phyloP scores from a whole-genome alignment of 2,797 vertebrate species.

The Danio albolineatus region DNA sequence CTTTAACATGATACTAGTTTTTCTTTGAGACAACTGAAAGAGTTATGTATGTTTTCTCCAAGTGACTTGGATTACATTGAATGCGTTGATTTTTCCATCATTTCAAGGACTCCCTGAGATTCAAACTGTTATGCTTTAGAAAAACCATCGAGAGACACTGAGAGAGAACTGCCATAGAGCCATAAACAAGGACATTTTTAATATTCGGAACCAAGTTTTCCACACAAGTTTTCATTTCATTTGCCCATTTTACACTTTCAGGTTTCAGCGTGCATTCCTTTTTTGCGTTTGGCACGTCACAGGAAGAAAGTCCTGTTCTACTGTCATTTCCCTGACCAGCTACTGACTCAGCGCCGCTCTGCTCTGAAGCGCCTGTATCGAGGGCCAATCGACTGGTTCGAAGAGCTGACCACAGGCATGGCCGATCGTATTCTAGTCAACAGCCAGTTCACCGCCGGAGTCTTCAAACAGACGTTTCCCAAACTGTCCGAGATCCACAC shows the following conservation, averaged over 20 bases:
- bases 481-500: constrained; percentile 83
- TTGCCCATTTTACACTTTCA: constrained; percentile 61
- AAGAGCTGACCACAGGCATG: constrained; percentile 95
- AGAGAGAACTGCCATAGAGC: no score
- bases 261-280: constrained; percentile 96
- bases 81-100: no score
- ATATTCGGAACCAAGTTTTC: neutral
- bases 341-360: constrained; percentile 88
- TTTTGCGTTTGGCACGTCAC: constrained; percentile 86
- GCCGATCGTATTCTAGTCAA: constrained; percentile 95
- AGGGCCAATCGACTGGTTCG: constrained; percentile 89
- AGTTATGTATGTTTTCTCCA: no score
- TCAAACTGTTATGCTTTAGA: no score
- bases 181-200: no score
- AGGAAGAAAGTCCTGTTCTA: constrained; percentile 95
- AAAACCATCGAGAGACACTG: no score
- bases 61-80: no score
- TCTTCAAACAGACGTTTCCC: constrained; percentile 92
- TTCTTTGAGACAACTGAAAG: no score
- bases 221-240: neutral
- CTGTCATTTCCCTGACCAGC: constrained; percentile 97
- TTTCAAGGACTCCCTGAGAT: no score
- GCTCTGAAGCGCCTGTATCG: constrained; percentile 88
- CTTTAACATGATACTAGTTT: no score
- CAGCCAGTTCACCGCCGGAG: constrained; percentile 90